These are phyloP conservation scores for Mobula birostris DNA, from an alignment of 2,113 vertebrate genomes.

Conservation along the genomic window DNA sequence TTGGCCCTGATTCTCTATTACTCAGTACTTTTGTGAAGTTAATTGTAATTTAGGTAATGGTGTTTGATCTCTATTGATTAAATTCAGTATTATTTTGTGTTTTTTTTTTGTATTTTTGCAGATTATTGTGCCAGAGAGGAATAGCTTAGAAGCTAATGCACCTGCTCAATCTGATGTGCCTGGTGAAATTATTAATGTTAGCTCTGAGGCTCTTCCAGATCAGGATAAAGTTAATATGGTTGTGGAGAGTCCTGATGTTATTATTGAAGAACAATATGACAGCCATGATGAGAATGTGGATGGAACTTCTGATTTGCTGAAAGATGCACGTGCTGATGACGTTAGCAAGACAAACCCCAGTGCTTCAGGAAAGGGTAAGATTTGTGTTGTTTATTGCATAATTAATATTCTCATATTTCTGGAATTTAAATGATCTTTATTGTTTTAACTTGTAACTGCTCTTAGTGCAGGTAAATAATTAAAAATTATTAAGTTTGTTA, in stretches of 20 bases:
- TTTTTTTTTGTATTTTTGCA: slow-evolving; percentile 49
- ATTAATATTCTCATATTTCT: not conserved
- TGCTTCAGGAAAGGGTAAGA: slow-evolving; percentile 42
- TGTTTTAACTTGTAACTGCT: not conserved
- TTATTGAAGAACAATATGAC: slow-evolving; percentile 64
- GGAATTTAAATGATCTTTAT: not conserved
- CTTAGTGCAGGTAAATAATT: not conserved
- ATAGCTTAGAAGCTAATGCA: slow-evolving; percentile 63
- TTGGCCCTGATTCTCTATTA: not conserved
- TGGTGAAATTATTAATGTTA: slow-evolving; percentile 36
- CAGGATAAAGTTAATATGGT: slow-evolving; percentile 41
- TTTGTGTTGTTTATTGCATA: not conserved
- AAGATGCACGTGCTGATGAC: slow-evolving; percentile 39
- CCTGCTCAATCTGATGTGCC: slow-evolving; percentile 52
- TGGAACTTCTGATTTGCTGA: not conserved
- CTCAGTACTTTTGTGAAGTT: not conserved
- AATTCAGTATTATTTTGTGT: slow-evolving; percentile 40
- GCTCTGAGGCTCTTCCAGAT: slow-evolving; percentile 39
- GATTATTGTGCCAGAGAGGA: slow-evolving; percentile 69
- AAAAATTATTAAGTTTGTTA: not conserved
- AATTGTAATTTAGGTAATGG: not conserved
- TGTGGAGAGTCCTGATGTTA: slow-evolving; percentile 54
- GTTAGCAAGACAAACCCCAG: slow-evolving; percentile 42
- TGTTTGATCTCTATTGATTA: not conserved
- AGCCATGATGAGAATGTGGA: slow-evolving; percentile 50